A percentile compares a stretch with the other conserved stretches of the same genome.
These are phyloP conservation scores for Lycaena phlaeas DNA, from an alignment of 2,888 invertebrate species.

Conservation along the genomic window DNA sequence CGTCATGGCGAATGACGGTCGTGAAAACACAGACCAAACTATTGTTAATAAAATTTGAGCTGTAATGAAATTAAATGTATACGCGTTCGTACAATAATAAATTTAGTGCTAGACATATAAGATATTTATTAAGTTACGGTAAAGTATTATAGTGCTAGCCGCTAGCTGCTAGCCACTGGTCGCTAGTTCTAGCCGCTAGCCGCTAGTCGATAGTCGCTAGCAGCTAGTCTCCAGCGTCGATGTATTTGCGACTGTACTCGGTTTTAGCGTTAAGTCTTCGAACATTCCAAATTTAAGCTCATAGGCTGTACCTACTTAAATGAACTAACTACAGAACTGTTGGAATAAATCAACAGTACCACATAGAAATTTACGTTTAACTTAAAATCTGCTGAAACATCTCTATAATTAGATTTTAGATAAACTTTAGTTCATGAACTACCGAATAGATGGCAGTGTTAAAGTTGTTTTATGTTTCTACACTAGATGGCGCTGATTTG, in stretches of 20 bases:
- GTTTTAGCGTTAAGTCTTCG: constrained; percentile 15
- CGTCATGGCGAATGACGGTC: neutral
- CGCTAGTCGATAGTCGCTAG: too few species aligned
- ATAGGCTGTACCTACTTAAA: constrained; percentile 2
- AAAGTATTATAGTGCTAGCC: constrained; percentile 34
- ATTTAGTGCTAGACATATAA: constrained; percentile 47
- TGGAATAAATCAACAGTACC: too few species aligned
- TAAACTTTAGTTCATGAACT: too few species aligned
- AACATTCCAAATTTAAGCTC: constrained; percentile 10
- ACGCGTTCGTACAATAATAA: constrained; percentile 71
- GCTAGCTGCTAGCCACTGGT: too few species aligned
- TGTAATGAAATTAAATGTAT: constrained; percentile 67
- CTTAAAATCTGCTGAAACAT: too few species aligned
- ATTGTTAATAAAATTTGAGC: constrained; percentile 35
- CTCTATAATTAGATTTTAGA: too few species aligned
- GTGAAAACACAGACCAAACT: neutral
- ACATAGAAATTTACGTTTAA: too few species aligned
- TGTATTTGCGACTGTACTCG: constrained; percentile 33
- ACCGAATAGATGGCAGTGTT: neutral
- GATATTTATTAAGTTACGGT: constrained; percentile 54
- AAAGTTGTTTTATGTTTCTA: constrained; percentile 4
- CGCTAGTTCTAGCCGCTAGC: too few species aligned
- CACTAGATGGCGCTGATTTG: constrained; percentile 10
- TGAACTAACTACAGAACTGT: too few species aligned
- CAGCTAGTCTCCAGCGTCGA: too few species aligned